Conservation (phyloP, 2,888 invertebrate genomes). For the Nemoura dubitans region DNA sequence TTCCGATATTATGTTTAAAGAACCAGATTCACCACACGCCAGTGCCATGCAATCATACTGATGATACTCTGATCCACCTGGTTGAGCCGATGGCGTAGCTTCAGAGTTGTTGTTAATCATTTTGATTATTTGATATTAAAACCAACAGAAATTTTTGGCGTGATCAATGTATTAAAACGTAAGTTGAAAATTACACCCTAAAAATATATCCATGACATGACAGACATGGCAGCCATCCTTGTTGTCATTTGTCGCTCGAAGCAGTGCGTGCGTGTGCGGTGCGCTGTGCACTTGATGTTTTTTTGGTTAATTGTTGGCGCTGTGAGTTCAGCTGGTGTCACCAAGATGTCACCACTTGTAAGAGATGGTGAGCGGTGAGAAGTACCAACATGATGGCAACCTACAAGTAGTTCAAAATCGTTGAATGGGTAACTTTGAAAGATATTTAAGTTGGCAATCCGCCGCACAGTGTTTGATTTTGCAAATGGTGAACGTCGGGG, state of each 20-base stretch:
- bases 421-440: too few species aligned
- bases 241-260: not conserved
- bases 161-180: not conserved
- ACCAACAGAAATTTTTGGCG: not conserved
- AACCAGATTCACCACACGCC: slow-evolving; percentile 39
- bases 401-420: too few species aligned
- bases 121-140: not conserved
- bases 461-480: not conserved
- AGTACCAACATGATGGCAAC: not conserved
- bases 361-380: not conserved
- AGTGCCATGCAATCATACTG: not conserved
- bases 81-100: not conserved
- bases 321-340: not conserved
- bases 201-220: not conserved
- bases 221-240: not conserved
- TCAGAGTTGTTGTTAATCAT: not conserved
- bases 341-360: not conserved
- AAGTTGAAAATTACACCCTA: not conserved
- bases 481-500: not conserved
- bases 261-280: not conserved
- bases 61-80: not conserved
- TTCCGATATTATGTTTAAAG: slow-evolving; percentile 34
- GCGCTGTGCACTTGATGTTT: not conserved
- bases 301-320: not conserved
- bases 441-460: not conserved